These are phyloP conservation scores for Heliconius charithonia DNA, from an alignment of 2,888 invertebrate species.

Conservation along the genomic window DNA sequence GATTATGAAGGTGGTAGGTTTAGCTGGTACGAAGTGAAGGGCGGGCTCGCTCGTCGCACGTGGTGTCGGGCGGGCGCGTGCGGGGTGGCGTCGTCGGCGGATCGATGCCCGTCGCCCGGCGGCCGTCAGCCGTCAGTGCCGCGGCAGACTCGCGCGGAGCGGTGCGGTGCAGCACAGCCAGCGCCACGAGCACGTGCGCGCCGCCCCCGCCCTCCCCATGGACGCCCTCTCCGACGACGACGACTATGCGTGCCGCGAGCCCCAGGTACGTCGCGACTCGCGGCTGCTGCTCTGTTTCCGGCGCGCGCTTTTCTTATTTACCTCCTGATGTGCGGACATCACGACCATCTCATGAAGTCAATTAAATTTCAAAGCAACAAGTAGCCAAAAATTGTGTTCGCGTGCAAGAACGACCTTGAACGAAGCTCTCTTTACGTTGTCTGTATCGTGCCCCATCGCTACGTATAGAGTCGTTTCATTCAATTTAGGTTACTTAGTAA, in stretches of 20 bases:
- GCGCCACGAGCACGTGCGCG: conserved; percentile 73
- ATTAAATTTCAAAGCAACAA: conserved; percentile 66
- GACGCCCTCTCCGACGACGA: conserved; percentile 82
- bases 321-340: conserved; percentile 24
- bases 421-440: conserved; percentile 61
- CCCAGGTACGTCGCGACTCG: conserved; percentile 67
- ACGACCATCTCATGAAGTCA: conserved; percentile 44
- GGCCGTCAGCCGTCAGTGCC: conserved; percentile 61
- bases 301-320: conserved; percentile 37
- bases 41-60: conserved; percentile 54
- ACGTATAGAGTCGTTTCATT: conserved; percentile 2
- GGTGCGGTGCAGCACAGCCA: conserved; percentile 71
- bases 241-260: conserved; percentile 76
- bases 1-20: conserved; percentile 4
- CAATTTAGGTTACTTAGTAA: conserved; percentile 12
- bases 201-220: conserved; percentile 67
- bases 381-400: conserved; percentile 66
- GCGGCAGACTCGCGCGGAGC: conserved; percentile 79
- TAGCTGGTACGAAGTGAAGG: conserved; percentile 32
- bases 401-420: conserved; percentile 75
- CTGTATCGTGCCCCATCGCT: conserved; percentile 44
- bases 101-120: conserved; percentile 62
- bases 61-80: conserved; percentile 56
- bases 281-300: conserved; percentile 30
- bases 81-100: conserved; percentile 62